A percentile compares a stretch with the other conserved stretches of the same genome.
Evolutionary conservation across 2,888 invertebrate genomes (phyloP).

Genomic region (Pachymerium ferrugineum): DNA sequence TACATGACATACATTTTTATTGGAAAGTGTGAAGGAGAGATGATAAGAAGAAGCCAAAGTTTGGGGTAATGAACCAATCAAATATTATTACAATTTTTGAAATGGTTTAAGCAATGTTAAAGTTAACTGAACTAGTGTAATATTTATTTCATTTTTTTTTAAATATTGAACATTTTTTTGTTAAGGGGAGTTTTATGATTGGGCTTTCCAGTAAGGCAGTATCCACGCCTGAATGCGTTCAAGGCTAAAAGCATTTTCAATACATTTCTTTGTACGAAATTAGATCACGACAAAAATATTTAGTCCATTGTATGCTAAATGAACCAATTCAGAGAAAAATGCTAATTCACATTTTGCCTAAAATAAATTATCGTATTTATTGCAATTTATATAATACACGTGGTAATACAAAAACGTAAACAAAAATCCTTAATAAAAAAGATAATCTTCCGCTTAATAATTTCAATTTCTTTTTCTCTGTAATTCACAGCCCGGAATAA

Average conservation of each 20-base stretch:
- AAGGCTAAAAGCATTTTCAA: background rate
- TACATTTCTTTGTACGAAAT: background rate
- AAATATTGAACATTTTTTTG: too few species aligned
- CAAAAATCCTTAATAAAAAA: background rate
- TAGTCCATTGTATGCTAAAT: slow-evolving; percentile 8
- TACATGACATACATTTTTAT: too few species aligned
- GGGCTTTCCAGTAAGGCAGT: background rate
- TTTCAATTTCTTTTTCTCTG: too few species aligned
- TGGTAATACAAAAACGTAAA: background rate
- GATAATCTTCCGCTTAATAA: background rate
- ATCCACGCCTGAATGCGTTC: background rate
- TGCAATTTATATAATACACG: background rate
- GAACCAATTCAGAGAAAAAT: background rate
- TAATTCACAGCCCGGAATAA: background rate
- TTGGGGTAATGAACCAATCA: too few species aligned
- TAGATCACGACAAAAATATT: background rate
- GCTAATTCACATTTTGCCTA: background rate
- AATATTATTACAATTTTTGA: too few species aligned
- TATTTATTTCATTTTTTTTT: too few species aligned
- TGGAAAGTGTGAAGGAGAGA: too few species aligned
- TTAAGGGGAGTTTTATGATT: background rate
- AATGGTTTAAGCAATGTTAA: too few species aligned
- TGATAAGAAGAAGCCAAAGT: too few species aligned
- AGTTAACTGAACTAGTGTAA: too few species aligned
- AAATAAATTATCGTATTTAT: background rate